phyloP scores from a whole-genome alignment of 1,140 invertebrate genomes.

The Coenobita brevimanus region DNA sequence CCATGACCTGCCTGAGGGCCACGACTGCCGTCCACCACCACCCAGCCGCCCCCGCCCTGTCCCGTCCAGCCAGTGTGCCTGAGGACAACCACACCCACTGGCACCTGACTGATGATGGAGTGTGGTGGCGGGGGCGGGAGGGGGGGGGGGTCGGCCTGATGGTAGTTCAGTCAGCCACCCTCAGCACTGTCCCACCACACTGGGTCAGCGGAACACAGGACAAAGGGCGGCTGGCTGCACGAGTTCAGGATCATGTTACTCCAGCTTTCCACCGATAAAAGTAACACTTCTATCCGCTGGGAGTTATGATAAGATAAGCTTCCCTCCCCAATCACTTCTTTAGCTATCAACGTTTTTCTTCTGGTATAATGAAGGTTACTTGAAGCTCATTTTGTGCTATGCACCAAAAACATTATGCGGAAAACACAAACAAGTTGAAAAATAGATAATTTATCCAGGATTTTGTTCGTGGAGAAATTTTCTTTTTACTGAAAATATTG shows the following conservation, averaged over 20 bases:
- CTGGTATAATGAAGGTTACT: background rate
- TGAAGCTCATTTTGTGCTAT: background rate
- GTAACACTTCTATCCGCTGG: background rate
- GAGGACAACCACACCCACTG: no score
- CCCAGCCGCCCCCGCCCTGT: no score
- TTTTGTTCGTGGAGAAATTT: slow-evolving; percentile 51
- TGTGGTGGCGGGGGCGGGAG: no score
- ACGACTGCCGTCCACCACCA: no score
- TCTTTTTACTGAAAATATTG: background rate
- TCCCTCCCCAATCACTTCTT: background rate
- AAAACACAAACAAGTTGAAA: slow-evolving; percentile 19
- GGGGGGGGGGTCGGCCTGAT: no score
- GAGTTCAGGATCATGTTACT: background rate
- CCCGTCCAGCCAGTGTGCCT: no score
- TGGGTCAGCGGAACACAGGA: background rate
- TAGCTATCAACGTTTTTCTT: background rate
- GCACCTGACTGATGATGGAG: no score
- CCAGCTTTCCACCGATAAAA: background rate
- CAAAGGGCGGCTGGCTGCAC: background rate
- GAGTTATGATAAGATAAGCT: background rate
- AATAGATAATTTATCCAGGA: slow-evolving; percentile 32
- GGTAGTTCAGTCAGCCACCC: no score
- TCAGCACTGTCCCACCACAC: no score
- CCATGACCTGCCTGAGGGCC: no score
- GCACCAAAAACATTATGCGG: slow-evolving; percentile 31